Conservation (phyloP, 23 tunicate species). For the Styela clava region DNA sequence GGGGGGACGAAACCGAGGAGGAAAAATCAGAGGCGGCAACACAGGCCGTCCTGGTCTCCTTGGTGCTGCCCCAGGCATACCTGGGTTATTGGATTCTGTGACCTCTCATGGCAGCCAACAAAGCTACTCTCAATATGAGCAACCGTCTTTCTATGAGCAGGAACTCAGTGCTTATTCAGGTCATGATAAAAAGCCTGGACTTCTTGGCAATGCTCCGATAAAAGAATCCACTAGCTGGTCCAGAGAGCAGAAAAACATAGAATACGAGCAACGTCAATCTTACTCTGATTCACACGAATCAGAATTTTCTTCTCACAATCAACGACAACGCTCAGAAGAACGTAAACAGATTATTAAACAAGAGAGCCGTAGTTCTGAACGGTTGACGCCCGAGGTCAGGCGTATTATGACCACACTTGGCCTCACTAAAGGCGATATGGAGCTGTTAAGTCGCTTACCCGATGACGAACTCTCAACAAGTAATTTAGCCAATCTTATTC, state of each 20-base stretch:
- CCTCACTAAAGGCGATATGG: slow-evolving; percentile 61
- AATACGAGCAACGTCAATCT: background rate
- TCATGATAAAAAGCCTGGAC: background rate
- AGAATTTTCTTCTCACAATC: background rate
- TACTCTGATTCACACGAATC: background rate
- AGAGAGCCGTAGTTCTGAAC: background rate
- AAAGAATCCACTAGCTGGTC: background rate
- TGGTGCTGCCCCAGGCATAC: slow-evolving; percentile 5
- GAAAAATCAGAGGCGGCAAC: background rate
- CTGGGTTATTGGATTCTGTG: background rate
- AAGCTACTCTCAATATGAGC: too few relatives aligned
- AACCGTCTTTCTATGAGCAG: background rate
- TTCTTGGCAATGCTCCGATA: slow-evolving; percentile 10
- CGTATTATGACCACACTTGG: slow-evolving; percentile 49
- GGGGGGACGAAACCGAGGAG: background rate
- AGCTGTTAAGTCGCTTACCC: slow-evolving; percentile 64
- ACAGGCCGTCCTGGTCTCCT: background rate
- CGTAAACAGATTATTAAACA: background rate
- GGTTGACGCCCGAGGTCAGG: slow-evolving; percentile 41
- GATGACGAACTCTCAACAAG: slow-evolving; percentile 40
- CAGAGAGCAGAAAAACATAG: background rate
- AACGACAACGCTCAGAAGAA: too few relatives aligned
- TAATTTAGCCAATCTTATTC: slow-evolving; percentile 54
- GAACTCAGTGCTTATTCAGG: background rate
- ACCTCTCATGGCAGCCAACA: background rate